Percentiles rank a stretch among this genome's conserved stretches.
phyloP scores from a whole-genome alignment of 92 coral and sea anemone genomes.

The Epizoanthus scotinus region DNA sequence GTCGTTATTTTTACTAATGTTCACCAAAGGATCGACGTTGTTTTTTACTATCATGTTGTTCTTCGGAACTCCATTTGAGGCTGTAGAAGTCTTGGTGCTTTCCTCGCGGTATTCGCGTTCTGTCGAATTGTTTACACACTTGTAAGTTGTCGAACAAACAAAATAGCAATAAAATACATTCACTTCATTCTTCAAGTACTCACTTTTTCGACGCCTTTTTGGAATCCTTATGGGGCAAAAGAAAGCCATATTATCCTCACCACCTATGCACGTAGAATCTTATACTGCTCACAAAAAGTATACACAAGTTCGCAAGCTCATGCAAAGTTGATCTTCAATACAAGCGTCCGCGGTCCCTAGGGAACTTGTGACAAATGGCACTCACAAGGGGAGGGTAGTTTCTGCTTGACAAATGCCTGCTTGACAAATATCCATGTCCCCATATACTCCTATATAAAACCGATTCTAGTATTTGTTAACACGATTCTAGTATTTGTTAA shows the following conservation, averaged over 20 bases:
- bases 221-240: conserved; percentile 88
- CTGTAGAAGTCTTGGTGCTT: conserved; percentile 42
- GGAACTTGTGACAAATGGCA: conserved; percentile 27
- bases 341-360: conserved; percentile 25
- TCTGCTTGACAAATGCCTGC: too few species aligned
- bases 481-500: too few species aligned
- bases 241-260: conserved; percentile 68
- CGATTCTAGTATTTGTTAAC: too few species aligned
- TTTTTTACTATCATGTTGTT: conserved; percentile 60
- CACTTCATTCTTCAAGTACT: conserved; percentile 49
- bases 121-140: conserved; percentile 62
- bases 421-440: too few species aligned
- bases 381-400: conserved; percentile 8
- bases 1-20: conserved; percentile 52
- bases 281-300: background rate
- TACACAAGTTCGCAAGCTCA: background rate
- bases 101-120: conserved; percentile 64
- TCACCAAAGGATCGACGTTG: conserved; percentile 69
- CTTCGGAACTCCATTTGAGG: conserved; percentile 61
- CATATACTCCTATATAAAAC: too few species aligned
- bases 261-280: background rate
- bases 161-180: conserved; percentile 44
- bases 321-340: background rate
- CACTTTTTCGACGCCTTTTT: conserved; percentile 78
- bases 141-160: conserved; percentile 63